Conservation (phyloP, 2,113 vertebrate genomes). For the Sebastes fasciatus region DNA sequence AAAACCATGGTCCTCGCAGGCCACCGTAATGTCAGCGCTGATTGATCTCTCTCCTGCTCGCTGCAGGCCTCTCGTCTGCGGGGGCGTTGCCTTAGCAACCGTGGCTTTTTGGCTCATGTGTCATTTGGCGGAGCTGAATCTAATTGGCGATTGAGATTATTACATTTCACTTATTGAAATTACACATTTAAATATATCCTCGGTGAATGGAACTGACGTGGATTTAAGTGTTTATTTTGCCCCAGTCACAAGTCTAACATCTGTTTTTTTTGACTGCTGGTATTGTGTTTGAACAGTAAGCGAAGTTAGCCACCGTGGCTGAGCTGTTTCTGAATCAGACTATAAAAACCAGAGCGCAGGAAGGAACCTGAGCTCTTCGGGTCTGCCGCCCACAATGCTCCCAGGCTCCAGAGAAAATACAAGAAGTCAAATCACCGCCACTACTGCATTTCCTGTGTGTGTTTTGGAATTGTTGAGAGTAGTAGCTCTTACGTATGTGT, state of each 20-base stretch:
- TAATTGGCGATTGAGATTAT: conserved; percentile 49
- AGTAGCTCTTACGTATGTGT: not conserved
- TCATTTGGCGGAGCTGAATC: conserved; percentile 37
- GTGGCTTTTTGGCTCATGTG: conserved; percentile 44
- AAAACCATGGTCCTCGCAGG: conserved; percentile 57
- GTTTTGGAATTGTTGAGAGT: conserved; percentile 5
- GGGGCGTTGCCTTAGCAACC: conserved; percentile 62
- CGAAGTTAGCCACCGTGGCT: conserved; percentile 27
- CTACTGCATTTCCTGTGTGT: conserved; percentile 45
- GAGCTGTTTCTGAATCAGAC: conserved; percentile 49
- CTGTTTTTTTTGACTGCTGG: conserved; percentile 15
- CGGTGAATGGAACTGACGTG: not conserved
- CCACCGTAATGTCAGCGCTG: conserved; percentile 63
- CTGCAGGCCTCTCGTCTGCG: conserved; percentile 43
- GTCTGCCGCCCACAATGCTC: conserved; percentile 52
- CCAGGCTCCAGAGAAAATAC: conserved; percentile 31
- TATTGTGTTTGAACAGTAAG: conserved; percentile 28
- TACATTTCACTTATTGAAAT: conserved; percentile 56
- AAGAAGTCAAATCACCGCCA: conserved; percentile 15
- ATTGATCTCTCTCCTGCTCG: conserved; percentile 68
- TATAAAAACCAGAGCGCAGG: conserved; percentile 50
- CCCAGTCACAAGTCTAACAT: conserved; percentile 3
- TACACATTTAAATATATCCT: conserved; percentile 36
- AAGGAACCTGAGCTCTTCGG: conserved; percentile 60
- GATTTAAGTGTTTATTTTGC: conserved; percentile 33